Base-by-base conservation (phyloP, 2,888 invertebrate genomes). In the Melieria crassipennis region DNA sequence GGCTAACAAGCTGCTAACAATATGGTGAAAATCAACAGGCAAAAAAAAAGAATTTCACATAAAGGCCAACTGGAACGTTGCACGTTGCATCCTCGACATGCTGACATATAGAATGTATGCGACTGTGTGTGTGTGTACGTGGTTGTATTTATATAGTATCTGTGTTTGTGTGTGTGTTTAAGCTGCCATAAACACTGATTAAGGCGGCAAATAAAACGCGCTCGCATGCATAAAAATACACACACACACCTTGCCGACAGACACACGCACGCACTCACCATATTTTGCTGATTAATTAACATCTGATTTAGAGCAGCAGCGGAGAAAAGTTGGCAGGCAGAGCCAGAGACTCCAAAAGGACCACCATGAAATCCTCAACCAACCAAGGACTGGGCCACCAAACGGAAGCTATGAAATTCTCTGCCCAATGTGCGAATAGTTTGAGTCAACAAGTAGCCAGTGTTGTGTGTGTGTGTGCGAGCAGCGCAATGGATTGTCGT, bases 221-320 rank as follows among this genome's bases (percentile, higher is more conserved):
- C 69, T 13, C 56, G 63, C 69, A 69, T 62, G 62, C 55, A 61
- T 7, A 48, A 48, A 46, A 56, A 9, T 43, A 61, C 13, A 57
- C 52, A 55, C 45, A 16, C 56, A 58, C 47, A 65, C 52, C 30
- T 9, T 7, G 30, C n/a, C 6, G 45, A 55, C 7, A 55, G 56
- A 55, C 42, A 50, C n/a, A 58, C 10, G 42, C 48, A 47, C 11
- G n/a, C 10, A 16, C 43, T 62, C 46, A 61, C 56, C 64, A 58
- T 81, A 79, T 81, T 81, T 80, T 79, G 75, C 77, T 81, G 81
- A 81, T 81, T 81, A 81, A 81, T 81, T 81, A 81, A 79, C 82
- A 80, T 52, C 78, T 78, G 68, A 74, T 57, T 65, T 64, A 75
- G 58, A 43, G 45, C 56, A 62, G 62, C 62, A 69, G 55, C 61